A percentile compares a stretch with the other conserved stretches of the same genome.
These are phyloP conservation scores for Zhuqinia jingwanae DNA, from an alignment of 2,888 invertebrate genomes.

Conservation along the genomic window DNA sequence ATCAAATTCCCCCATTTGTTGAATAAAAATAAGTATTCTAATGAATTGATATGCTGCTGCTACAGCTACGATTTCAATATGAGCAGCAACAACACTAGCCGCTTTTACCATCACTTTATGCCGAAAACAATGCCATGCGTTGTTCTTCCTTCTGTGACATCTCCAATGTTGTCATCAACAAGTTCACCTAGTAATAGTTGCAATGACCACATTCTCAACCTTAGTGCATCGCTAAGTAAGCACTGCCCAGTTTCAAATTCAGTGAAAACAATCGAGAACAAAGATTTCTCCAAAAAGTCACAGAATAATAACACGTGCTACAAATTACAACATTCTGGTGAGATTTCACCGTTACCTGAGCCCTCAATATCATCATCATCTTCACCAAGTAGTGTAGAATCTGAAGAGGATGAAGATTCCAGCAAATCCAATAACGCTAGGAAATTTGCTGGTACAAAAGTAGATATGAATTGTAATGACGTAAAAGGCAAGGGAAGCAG, in stretches of 20 bases:
- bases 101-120: slow-evolving; percentile 64
- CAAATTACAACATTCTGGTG: neutral
- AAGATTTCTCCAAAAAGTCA: neutral
- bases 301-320: slow-evolving; percentile 1
- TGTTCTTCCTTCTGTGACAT: slow-evolving; percentile 68
- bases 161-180: slow-evolving; percentile 26
- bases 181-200: slow-evolving; percentile 15
- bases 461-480: slow-evolving; percentile 60
- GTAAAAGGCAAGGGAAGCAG: neutral
- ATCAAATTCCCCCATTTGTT: slow-evolving; percentile 8
- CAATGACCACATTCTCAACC: slow-evolving; percentile 55
- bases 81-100: slow-evolving; percentile 44
- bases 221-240: slow-evolving; percentile 54
- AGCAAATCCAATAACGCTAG: no score
- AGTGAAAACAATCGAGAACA: neutral
- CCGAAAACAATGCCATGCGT: slow-evolving; percentile 76
- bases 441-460: neutral
- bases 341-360: neutral
- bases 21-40: neutral
- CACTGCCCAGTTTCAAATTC: slow-evolving; percentile 30
- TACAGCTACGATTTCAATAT: slow-evolving; percentile 15
- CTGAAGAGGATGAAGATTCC: neutral
- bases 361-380: slow-evolving; percentile 28
- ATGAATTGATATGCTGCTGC: neutral
- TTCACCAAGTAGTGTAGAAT: neutral